These are phyloP conservation scores for Triplophysa rosa DNA, from an alignment of 2,113 vertebrate genomes.

Conservation along the genomic window DNA sequence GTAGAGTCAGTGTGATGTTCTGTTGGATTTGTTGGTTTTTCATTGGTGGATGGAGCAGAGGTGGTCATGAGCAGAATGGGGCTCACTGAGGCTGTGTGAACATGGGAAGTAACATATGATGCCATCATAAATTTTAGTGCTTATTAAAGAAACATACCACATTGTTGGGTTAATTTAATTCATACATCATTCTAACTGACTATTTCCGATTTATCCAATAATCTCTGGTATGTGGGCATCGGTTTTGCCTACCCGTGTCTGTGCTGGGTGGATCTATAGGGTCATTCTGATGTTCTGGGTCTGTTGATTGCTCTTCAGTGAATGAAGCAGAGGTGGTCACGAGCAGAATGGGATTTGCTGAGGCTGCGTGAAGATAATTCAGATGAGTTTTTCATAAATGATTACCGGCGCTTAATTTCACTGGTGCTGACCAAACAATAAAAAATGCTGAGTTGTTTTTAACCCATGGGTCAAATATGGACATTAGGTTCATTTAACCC, in stretches of 20 bases:
- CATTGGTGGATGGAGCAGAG: not conserved
- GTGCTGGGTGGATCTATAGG: not conserved
- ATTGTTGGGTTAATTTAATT: not conserved
- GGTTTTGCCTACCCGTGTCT: not conserved
- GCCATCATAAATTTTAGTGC: too few species aligned
- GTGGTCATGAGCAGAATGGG: conserved; percentile 40
- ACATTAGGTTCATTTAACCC: too few species aligned
- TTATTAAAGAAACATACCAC: too few species aligned
- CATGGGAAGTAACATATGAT: not conserved
- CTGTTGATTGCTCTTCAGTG: not conserved
- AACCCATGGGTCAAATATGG: too few species aligned
- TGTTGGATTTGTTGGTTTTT: not conserved
- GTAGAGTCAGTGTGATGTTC: not conserved
- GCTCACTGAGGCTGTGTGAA: conserved; percentile 30
- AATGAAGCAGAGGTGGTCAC: conserved; percentile 3
- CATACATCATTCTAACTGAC: not conserved
- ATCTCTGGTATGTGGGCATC: not conserved
- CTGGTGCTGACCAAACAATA: too few species aligned
- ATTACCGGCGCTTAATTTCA: too few species aligned
- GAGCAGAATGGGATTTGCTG: conserved; percentile 33
- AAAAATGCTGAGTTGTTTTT: too few species aligned
- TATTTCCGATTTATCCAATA: not conserved
- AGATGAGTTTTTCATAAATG: not conserved
- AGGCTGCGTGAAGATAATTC: conserved; percentile 17
- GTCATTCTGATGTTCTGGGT: conserved; percentile 14